phyloP scores from a whole-genome alignment of 1,140 invertebrate genomes.

The Aphelinus atriplicis region DNA sequence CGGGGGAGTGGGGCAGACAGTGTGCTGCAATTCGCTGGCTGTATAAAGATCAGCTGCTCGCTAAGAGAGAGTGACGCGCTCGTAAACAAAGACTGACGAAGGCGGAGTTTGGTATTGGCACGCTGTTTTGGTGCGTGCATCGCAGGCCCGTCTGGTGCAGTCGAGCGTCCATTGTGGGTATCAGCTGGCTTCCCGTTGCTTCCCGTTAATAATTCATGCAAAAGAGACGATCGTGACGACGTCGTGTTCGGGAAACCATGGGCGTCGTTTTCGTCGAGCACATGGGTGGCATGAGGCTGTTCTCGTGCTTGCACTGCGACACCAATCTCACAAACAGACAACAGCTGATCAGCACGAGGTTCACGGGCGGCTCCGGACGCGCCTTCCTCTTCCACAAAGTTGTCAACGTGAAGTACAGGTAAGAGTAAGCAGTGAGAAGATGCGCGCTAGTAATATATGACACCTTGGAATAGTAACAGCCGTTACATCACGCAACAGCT shows the following conservation, averaged over 20 bases:
- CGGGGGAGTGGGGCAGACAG: too few species aligned
- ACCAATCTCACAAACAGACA: constrained; percentile 94
- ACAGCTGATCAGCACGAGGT: constrained; percentile 93
- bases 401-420: constrained; percentile 89
- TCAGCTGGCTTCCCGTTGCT: not conserved
- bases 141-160: too few species aligned
- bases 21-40: too few species aligned
- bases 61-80: too few species aligned
- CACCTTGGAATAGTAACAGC: too few species aligned
- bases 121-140: too few species aligned
- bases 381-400: constrained; percentile 96
- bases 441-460: too few species aligned
- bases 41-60: too few species aligned
- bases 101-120: too few species aligned
- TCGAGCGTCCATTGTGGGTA: too few species aligned
- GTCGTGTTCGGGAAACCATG: constrained; percentile 69
- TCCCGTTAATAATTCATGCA: not conserved
- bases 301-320: constrained; percentile 94
- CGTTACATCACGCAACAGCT: too few species aligned
- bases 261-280: constrained; percentile 95
- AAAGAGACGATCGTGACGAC: not conserved
- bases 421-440: not conserved
- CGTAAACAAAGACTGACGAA: too few species aligned
- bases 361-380: constrained; percentile 95
- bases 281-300: constrained; percentile 90